These are phyloP conservation scores for Anseranas semipalmata DNA, from an alignment of 2,113 vertebrate genomes.

Conservation along the genomic window DNA sequence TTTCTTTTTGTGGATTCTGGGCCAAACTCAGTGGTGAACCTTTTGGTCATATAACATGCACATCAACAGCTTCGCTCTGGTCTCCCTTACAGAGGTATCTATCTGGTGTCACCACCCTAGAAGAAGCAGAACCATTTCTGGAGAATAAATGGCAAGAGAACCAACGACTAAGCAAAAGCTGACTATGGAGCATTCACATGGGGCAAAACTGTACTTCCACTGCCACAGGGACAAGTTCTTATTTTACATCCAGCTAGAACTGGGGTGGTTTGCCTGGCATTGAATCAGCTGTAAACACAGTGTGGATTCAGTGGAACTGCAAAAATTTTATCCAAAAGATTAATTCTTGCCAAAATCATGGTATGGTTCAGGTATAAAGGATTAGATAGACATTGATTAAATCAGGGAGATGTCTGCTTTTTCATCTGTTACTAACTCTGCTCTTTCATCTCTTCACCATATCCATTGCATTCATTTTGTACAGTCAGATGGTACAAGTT, in stretches of 20 bases:
- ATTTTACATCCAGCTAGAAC: neutral
- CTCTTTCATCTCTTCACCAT: neutral
- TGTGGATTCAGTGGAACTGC: neutral
- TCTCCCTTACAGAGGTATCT: neutral
- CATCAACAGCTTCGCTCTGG: neutral
- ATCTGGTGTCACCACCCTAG: neutral
- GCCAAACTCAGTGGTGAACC: neutral
- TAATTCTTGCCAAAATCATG: neutral
- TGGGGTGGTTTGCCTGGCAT: neutral
- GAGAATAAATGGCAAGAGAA: neutral
- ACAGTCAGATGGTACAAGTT: neutral
- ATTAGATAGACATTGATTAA: neutral
- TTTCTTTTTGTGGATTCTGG: neutral
- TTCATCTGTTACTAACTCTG: neutral
- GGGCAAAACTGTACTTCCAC: neutral
- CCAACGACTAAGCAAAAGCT: neutral
- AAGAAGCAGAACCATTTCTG: neutral
- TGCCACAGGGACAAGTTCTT: neutral
- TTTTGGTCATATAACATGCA: rapidly evolving
- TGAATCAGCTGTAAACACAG: neutral
- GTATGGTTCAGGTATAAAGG: neutral
- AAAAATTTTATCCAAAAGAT: neutral
- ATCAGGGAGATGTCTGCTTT: neutral
- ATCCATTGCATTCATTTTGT: neutral
- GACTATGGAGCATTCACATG: neutral